Evolutionary conservation across 2,888 invertebrate genomes (phyloP).

Genomic region (Chrysolina americana): DNA sequence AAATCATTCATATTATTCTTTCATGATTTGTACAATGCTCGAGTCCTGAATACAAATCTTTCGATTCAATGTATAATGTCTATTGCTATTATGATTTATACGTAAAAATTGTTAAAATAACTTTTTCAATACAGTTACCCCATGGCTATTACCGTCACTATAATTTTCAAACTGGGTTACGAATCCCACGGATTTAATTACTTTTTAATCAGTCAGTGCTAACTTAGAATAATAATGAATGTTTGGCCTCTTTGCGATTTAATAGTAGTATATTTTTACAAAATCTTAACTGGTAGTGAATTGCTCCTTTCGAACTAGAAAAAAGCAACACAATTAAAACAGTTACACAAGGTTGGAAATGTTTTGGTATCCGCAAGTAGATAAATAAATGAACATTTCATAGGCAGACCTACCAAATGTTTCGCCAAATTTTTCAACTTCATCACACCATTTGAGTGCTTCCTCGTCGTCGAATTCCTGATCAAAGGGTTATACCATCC

Average conservation of each 20-base stretch:
- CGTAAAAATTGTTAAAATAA: too few relatives aligned
- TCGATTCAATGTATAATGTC: background rate
- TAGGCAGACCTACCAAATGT: too few relatives aligned
- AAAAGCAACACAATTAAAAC: background rate
- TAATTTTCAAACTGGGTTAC: conserved; percentile 22
- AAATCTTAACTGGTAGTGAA: background rate
- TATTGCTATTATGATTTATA: conserved; percentile 5
- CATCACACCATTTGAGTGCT: too few relatives aligned
- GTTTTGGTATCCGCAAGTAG: too few relatives aligned
- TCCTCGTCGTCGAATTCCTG: too few relatives aligned
- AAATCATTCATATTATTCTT: background rate
- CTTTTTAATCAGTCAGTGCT: conserved; percentile 18
- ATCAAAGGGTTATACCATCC: too few relatives aligned
- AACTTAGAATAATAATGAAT: background rate
- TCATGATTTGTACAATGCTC: background rate
- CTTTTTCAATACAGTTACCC: background rate
- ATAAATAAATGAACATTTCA: too few relatives aligned
- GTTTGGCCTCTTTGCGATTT: conserved; percentile 7
- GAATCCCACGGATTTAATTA: conserved; percentile 24
- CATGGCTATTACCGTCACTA: conserved; percentile 21
- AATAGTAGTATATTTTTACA: background rate
- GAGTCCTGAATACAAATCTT: background rate
- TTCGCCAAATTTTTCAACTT: too few relatives aligned
- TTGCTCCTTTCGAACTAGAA: background rate
- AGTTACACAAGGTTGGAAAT: too few relatives aligned